A percentile compares a stretch with the other conserved stretches of the same genome.
phyloP scores from a whole-genome alignment of 2,113 vertebrate genomes.

The Pyxicephalus adspersus region DNA sequence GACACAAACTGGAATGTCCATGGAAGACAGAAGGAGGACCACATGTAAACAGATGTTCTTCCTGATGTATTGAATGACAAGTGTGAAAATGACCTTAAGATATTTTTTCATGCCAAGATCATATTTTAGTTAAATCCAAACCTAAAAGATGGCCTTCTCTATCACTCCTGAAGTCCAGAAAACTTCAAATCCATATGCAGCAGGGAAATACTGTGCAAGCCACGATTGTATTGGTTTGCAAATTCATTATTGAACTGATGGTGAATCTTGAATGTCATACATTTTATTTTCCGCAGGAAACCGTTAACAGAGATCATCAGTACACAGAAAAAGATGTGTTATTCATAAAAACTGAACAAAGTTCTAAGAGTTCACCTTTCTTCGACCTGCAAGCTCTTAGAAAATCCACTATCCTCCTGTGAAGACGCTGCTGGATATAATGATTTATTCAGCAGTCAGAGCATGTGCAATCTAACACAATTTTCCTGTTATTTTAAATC shows the following conservation, averaged over 20 bases:
- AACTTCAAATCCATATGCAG: too few relatives aligned
- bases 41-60: too few relatives aligned
- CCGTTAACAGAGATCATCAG: background rate
- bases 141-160: too few relatives aligned
- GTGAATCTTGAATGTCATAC: background rate
- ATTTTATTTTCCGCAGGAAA: background rate
- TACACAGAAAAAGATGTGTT: slow-evolving; percentile 22
- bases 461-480: slow-evolving; percentile 18
- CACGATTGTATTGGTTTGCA: background rate
- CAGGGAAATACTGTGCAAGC: too few relatives aligned
- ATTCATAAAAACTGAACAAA: slow-evolving; percentile 15
- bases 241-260: background rate
- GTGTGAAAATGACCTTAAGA: too few relatives aligned
- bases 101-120: too few relatives aligned
- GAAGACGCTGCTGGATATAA: slow-evolving; percentile 28
- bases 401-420: slow-evolving; percentile 33
- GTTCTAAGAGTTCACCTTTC: slow-evolving; percentile 32
- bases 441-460: slow-evolving; percentile 38
- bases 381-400: slow-evolving; percentile 5
- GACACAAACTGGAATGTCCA: too few relatives aligned
- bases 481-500: slow-evolving; percentile 30
- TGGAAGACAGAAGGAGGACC: too few relatives aligned
- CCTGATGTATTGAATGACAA: too few relatives aligned
- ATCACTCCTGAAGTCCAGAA: too few relatives aligned
- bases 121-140: too few relatives aligned